Conservation (phyloP, 2,888 invertebrate genomes). For the Hypselothyrea guttata region DNA sequence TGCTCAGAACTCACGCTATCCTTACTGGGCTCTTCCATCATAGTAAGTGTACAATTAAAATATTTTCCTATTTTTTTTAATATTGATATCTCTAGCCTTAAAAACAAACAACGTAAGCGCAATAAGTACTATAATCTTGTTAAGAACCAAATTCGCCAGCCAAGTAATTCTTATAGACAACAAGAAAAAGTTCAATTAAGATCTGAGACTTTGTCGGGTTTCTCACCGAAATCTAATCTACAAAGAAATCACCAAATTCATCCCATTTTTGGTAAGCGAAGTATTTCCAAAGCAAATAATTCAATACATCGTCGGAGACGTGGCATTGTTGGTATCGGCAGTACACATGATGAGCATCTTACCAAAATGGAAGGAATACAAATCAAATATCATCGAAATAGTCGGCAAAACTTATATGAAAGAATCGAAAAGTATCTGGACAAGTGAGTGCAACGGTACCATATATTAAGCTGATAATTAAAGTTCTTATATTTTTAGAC, state of each 20-base stretch:
- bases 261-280: conserved; percentile 82
- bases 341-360: conserved; percentile 46
- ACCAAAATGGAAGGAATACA: conserved; percentile 78
- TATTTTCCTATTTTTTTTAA: too few species aligned
- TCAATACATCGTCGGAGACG: conserved; percentile 71
- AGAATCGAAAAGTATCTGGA: conserved; percentile 81
- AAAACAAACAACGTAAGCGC: conserved; percentile 9
- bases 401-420: conserved; percentile 77
- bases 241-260: conserved; percentile 72
- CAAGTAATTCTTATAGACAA: neutral
- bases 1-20: conserved; percentile 55
- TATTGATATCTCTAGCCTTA: too few species aligned
- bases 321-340: conserved; percentile 56
- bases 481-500: conserved; percentile 51
- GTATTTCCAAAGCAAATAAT: conserved; percentile 54
- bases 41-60: conserved; percentile 50
- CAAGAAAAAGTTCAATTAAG: neutral
- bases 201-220: neutral
- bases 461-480: neutral
- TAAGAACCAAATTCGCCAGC: neutral
- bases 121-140: conserved; percentile 17
- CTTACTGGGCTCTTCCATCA: conserved; percentile 74
- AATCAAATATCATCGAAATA: conserved; percentile 79
- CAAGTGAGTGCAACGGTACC: conserved; percentile 69
- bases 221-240: conserved; percentile 1